Evolutionary conservation across 2,888 invertebrate genomes (phyloP).

Genomic region (Lepidochrysops patricia): DNA sequence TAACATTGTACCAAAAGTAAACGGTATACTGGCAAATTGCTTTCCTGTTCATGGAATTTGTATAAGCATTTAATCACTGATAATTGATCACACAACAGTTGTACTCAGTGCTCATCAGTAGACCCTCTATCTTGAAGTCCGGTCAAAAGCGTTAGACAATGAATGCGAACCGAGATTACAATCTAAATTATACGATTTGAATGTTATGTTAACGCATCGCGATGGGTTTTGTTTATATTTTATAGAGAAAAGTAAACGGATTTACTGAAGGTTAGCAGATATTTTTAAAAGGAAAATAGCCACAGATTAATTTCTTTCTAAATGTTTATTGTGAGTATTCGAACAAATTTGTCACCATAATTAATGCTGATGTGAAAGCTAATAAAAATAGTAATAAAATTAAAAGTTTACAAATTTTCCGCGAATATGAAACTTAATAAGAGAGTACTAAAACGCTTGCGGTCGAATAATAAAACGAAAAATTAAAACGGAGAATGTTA

Average conservation of each 20-base stretch:
- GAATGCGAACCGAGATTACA: slow-evolving; percentile 34
- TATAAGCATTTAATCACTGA: slow-evolving; percentile 7
- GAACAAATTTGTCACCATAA: not conserved
- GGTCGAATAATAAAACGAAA: slow-evolving; percentile 10
- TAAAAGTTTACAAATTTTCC: not conserved
- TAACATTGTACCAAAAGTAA: not conserved
- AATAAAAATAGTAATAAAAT: slow-evolving; percentile 4
- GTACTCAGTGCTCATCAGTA: slow-evolving; percentile 7
- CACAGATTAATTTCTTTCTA: not conserved
- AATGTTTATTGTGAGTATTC: not conserved
- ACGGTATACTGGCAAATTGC: not conserved
- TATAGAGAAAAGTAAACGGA: slow-evolving; percentile 22
- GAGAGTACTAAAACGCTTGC: slow-evolving; percentile 1
- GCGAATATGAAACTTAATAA: slow-evolving; percentile 5
- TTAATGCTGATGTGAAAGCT: not conserved
- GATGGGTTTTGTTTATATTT: not conserved
- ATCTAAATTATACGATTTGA: slow-evolving; percentile 45
- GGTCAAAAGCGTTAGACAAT: slow-evolving; percentile 30
- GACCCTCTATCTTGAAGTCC: slow-evolving; percentile 10
- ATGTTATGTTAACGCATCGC: slow-evolving; percentile 35
- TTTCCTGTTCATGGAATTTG: not conserved
- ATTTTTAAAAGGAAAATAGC: not conserved
- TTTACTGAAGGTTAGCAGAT: slow-evolving; percentile 20
- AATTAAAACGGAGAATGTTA: slow-evolving; percentile 17
- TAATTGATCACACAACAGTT: slow-evolving; percentile 9